Evolutionary conservation across 2,888 invertebrate species (phyloP).

Genomic region (Melieria omissa): DNA sequence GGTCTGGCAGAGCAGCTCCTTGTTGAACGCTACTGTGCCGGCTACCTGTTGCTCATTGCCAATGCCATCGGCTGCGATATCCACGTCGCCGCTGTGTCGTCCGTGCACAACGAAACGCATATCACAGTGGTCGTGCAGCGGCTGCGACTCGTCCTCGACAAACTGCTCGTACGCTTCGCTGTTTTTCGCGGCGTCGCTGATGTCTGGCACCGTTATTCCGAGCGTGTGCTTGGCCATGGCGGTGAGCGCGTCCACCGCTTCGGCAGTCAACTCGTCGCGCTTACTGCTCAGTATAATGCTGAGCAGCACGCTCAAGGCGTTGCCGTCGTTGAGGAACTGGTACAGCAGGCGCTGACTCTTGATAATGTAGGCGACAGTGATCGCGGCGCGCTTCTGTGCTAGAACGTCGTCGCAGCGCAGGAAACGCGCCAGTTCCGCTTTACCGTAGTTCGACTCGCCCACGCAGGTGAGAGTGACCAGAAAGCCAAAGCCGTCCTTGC

Average conservation of each 20-base stretch:
- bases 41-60: constrained; percentile 38
- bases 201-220: constrained; percentile 55
- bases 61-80: constrained; percentile 19
- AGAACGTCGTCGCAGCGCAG: constrained; percentile 57
- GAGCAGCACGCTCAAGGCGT: constrained; percentile 59
- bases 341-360: constrained; percentile 61
- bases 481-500: constrained; percentile 58
- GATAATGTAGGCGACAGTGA: constrained; percentile 63
- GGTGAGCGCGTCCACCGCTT: constrained; percentile 64
- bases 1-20: constrained; percentile 59
- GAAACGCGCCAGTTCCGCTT: constrained; percentile 63
- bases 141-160: constrained; percentile 41
- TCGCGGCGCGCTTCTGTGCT: constrained; percentile 63
- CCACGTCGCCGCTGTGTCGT: constrained; percentile 17
- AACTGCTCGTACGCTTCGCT: constrained; percentile 49
- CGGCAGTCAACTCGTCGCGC: constrained; percentile 56
- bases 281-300: constrained; percentile 59
- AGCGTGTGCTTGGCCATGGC: constrained; percentile 59
- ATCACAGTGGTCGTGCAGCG: constrained; percentile 52
- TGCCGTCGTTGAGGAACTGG: constrained; percentile 62
- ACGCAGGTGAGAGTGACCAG: constrained; percentile 63
- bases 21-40: constrained; percentile 58
- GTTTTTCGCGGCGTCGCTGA: constrained; percentile 43
- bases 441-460: constrained; percentile 66
- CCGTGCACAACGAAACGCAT: constrained; percentile 60